Evolutionary conservation across 2,888 invertebrate genomes (phyloP).

Genomic region (Physocephala rufipes): DNA sequence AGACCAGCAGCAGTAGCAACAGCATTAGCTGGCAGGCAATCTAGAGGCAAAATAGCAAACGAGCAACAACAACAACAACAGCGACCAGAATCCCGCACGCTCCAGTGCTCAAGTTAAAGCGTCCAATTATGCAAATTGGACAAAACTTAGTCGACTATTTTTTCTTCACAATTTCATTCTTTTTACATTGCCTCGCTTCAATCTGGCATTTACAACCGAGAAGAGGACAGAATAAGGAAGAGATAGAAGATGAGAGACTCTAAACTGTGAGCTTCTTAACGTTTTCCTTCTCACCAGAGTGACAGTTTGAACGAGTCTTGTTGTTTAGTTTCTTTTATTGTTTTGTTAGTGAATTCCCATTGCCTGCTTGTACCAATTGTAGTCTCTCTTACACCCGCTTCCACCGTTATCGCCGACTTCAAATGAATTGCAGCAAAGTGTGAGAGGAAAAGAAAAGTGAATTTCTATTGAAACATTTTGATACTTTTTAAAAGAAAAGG

Average conservation of each 20-base stretch:
- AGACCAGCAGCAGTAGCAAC: too few relatives aligned
- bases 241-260: neutral
- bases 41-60: too few relatives aligned
- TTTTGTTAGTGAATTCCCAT: too few relatives aligned
- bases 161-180: slow-evolving; percentile 23
- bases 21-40: too few relatives aligned
- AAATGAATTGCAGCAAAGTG: too few relatives aligned
- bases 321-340: neutral
- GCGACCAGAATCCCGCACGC: slow-evolving; percentile 19
- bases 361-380: neutral
- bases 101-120: slow-evolving; percentile 37
- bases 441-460: too few relatives aligned
- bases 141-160: slow-evolving; percentile 43
- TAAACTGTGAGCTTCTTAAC: neutral
- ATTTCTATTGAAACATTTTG: too few relatives aligned
- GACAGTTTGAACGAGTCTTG: neutral
- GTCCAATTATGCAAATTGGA: slow-evolving; percentile 49
- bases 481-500: too few relatives aligned
- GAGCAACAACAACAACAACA: neutral
- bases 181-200: neutral
- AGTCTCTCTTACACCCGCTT: too few relatives aligned
- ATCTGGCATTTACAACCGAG: too few relatives aligned
- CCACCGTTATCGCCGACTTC: too few relatives aligned
- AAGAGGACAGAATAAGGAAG: neutral
- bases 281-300: neutral